phyloP scores from a whole-genome alignment of 2,113 vertebrate species.

The Copsychus sechellarum region DNA sequence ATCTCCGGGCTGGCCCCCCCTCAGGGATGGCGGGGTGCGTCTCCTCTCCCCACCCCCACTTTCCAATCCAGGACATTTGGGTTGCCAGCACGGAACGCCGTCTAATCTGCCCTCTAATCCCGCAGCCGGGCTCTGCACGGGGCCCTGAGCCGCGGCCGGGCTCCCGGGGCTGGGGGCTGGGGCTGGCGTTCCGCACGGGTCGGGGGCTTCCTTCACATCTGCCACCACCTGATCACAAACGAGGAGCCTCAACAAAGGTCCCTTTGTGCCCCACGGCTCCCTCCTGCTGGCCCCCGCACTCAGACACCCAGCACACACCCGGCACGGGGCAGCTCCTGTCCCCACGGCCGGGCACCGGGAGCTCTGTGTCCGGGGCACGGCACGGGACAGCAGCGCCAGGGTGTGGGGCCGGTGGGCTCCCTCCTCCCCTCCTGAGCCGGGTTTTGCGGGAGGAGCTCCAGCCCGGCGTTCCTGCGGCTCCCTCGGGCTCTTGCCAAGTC shows the following conservation, averaged over 20 bases:
- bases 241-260: not conserved
- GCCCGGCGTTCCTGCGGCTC: not conserved
- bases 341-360: not conserved
- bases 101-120: constrained; percentile 67
- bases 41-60: constrained; percentile 48
- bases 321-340: not conserved
- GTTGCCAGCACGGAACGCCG: not conserved
- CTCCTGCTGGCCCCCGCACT: not conserved
- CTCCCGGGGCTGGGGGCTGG: constrained; percentile 13
- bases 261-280: constrained; percentile 1
- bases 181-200: not conserved
- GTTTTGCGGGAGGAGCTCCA: not conserved
- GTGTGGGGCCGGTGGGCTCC: not conserved
- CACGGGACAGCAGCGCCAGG: not conserved
- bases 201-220: not conserved
- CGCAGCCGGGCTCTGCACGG: not conserved
- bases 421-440: not conserved
- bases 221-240: not conserved
- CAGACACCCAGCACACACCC: accelerated
- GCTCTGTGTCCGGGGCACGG: not conserved
- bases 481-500: constrained; percentile 28
- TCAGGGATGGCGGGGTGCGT: not conserved
- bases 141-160: not conserved
- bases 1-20: not conserved
- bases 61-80: constrained; percentile 60